Conservation (phyloP, 2,113 vertebrate genomes). For the Melospiza melodia region DNA sequence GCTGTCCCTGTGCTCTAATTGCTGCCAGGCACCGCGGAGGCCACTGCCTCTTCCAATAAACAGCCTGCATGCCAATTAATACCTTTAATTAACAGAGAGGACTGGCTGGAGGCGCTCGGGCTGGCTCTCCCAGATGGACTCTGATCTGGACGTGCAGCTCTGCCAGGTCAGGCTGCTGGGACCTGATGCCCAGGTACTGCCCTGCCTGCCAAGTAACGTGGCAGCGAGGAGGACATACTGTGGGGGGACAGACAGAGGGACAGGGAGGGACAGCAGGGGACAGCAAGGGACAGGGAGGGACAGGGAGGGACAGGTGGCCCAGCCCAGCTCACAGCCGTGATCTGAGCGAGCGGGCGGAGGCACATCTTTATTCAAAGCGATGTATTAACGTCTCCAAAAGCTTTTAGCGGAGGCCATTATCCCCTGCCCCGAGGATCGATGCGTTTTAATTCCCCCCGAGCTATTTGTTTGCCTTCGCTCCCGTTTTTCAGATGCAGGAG, state of each 20-base stretch:
- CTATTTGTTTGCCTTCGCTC: constrained; percentile 72
- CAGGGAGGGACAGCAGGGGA: background rate
- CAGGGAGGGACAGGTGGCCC: background rate
- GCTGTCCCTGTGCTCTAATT: background rate
- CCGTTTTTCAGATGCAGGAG: constrained; percentile 42
- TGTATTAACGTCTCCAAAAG: constrained; percentile 50
- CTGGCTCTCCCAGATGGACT: constrained; percentile 26
- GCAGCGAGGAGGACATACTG: background rate
- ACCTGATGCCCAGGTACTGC: background rate
- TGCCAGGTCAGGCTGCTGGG: background rate
- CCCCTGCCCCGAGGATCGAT: constrained; percentile 73
- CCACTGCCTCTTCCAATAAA: background rate
- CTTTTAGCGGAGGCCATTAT: constrained; percentile 71
- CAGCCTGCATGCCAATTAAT: constrained; percentile 46
- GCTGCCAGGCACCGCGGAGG: background rate
- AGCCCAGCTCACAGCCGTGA: background rate
- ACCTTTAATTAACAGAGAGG: constrained; percentile 39
- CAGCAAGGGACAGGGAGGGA: background rate
- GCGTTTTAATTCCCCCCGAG: constrained; percentile 76
- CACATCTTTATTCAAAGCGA: constrained; percentile 58
- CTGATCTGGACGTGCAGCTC: background rate
- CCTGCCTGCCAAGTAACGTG: background rate
- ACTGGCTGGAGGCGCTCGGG: background rate
- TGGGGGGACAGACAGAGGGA: background rate
- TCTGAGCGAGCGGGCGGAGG: background rate